Evolutionary conservation across 30 jellyfish, hydroid and myxozoan species (phyloP), one percentile per base, ranked within the genome.

Genomic region (Aurelia coerulea): DNA sequence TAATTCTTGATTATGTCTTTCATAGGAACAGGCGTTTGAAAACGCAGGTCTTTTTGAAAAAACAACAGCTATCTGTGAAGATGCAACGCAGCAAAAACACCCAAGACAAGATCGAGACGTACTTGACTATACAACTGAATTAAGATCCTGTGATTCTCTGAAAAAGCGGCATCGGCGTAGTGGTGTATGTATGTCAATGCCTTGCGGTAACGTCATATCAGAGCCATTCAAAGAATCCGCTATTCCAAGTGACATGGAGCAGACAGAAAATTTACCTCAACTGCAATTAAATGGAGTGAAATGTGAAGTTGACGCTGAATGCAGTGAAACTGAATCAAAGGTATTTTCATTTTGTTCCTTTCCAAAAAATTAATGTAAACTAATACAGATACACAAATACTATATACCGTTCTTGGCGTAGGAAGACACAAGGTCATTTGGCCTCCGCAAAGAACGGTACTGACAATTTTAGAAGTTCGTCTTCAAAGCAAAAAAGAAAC

Each of bases 141-240:
- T 10, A 18, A 29, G 72, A 62, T 10, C 14, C 72, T 41, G 59
- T 3, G n/a, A 67, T 42, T 68, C 76, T 9, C 51, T 56, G 68
- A 54, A 34, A 39, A 67, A n/a, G 37, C 73, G 92, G 65, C 70
- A 64, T 19, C 74, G 93, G 29, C 93, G 93, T 12, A 84, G 87
- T 65, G 93, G 87, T 49, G 88, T 84, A 0, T 84, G 93, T 51
- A 5, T 50, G 49, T 84, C 93, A 68, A 84, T 84, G 93, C 88
- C 83, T 3, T 2, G 73, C 33, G 82, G 88, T 8, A 56, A 73
- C 23, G 64, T 42, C 52, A 33, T 84, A 39, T 70, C 83, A 10
- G 59, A 68, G 41, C n/a, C 93, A 10, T 60, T 63, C 49, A 84
- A 64, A 68, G 51, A 50, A 10, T 15, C 56, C 53, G 10, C n/a